Evolutionary conservation across 2,113 vertebrate species (phyloP), one percentile per base, ranked within the genome.

Genomic region (Benitochromis conjunctus): DNA sequence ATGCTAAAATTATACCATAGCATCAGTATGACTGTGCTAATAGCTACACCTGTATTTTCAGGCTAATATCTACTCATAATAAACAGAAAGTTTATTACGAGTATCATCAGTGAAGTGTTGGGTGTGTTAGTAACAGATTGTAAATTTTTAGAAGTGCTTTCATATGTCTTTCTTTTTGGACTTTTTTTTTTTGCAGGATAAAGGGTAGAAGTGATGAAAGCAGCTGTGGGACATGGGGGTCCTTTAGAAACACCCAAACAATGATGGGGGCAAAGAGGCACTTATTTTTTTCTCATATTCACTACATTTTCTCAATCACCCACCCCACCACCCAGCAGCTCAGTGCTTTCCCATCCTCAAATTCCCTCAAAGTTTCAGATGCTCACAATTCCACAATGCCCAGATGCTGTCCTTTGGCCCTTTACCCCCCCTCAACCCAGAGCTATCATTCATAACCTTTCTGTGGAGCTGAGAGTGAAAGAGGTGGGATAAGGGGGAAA

Each of bases 381-480:
- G 92, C 92, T 93, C 94, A 95, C 95, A 91, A 91, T 89, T 89
- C 93, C 94, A 95, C 93, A 95, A 94, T 93, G 90, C 94, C 95
- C 95, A 96, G 94, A 96, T 95, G 95, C 95, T 95, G 93, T 95
- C 94, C 95, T 95, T 94, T 93, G 88, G 94, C 94, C 94, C 95
- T 91, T 94, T 88, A 88, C 92, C 93, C 93, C 92, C 92, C 94
- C 94, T 93, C 92, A 93, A 93, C 91, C 93, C 92, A 88, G 88
- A 94, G 95, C 95, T 96, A 96, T 96, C 96, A 96, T 96, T 96
- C 95, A 96, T 96, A 96, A 96, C 95, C 95, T 96, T 95, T 95
- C 92, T 94, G 91, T 93, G 79, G 90, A 89, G 89, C 90, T 93
- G 92, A 79, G 88, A 93, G 94, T 94, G 91, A 94, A 95, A 94